A percentile compares a stretch with the other conserved stretches of the same genome.
phyloP scores from a whole-genome alignment of 1,140 invertebrate genomes.

The Gryon sp. region DNA sequence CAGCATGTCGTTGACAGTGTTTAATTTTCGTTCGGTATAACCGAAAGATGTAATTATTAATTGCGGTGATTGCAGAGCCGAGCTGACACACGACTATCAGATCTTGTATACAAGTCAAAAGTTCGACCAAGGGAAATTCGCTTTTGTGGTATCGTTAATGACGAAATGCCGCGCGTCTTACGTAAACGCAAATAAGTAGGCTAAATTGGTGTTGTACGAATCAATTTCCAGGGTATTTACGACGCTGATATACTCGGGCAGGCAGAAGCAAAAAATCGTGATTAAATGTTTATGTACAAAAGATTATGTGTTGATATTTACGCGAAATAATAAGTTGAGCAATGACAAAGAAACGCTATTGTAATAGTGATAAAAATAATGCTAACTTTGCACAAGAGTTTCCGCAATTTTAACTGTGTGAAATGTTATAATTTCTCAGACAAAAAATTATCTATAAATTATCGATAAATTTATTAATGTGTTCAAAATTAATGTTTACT shows the following conservation, averaged over 20 bases:
- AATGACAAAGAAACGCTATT: background rate
- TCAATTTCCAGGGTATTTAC: conserved; percentile 15
- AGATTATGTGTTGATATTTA: conserved; percentile 16
- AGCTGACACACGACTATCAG: no score
- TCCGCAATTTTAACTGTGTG: no score
- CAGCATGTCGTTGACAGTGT: no score
- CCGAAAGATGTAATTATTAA: conserved; percentile 9
- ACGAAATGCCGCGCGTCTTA: conserved; percentile 22
- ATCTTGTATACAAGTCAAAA: conserved; percentile 13
- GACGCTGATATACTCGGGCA: conserved; percentile 11
- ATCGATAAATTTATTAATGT: no score
- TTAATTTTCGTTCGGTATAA: no score
- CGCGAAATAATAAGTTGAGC: conserved; percentile 10
- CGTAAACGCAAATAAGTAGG: conserved; percentile 15
- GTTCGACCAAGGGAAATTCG: conserved; percentile 8
- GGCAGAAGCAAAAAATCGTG: conserved; percentile 7
- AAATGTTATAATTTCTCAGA: no score
- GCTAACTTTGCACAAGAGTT: no score
- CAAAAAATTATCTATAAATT: no score
- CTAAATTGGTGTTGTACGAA: conserved; percentile 5
- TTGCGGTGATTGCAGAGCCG: no score
- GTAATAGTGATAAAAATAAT: conserved; percentile 11
- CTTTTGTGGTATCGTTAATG: conserved; percentile 29
- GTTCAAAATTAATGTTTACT: no score
- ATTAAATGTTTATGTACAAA: conserved; percentile 5